Base-by-base conservation (phyloP, 92 coral and sea anemone species). In the Parazoanthus darwini region DNA sequence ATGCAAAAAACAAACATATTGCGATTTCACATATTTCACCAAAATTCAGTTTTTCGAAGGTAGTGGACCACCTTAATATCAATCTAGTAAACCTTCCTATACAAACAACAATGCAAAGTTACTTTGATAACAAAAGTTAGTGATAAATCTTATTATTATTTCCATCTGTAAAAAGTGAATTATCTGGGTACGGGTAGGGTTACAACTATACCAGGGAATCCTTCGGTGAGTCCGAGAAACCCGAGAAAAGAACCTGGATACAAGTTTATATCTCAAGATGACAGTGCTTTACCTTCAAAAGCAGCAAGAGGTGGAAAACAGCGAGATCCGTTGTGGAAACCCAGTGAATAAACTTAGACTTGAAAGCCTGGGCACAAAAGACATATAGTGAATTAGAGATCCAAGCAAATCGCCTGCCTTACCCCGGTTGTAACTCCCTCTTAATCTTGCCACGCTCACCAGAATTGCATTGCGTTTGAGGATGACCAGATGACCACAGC, bases 271-370 rank as follows among this genome's bases (percentile, higher is more conserved):
- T 63, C 68, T 63, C 23, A 18, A 4, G 2, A 63, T 22, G 70
- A 29, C 33, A 29, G 15, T 20, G 70, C 6, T 63, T 80, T 86
- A 94, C 99, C 96, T 94, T 95, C 81, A 97, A 91, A 10, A 95
- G 90, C 15, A 97, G 91, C 75, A 97, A 88, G 67, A 95, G 88
- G 72, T 97, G 99, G 76, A 97, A 97, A 10, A 97, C 89, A 18
- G 93, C 79, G 59, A 95, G 82, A 82, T 97, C 96, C 5, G 97
- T 92, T 14, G 96, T 94, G 16, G 97, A 93, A 38, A 97, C 93
- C 94, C 96, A 92, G 58, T 92, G 91, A 54, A 97, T 94, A 43
- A 95, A 95, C 91, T 95, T 98, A 42, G 99, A 91, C 88, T 95
- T 97, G 89, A 97, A 97, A 4, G 94, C 96, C 99, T 97, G 71